phyloP scores from a whole-genome alignment of 2,797 vertebrate genomes.

The Ispidina picta region DNA sequence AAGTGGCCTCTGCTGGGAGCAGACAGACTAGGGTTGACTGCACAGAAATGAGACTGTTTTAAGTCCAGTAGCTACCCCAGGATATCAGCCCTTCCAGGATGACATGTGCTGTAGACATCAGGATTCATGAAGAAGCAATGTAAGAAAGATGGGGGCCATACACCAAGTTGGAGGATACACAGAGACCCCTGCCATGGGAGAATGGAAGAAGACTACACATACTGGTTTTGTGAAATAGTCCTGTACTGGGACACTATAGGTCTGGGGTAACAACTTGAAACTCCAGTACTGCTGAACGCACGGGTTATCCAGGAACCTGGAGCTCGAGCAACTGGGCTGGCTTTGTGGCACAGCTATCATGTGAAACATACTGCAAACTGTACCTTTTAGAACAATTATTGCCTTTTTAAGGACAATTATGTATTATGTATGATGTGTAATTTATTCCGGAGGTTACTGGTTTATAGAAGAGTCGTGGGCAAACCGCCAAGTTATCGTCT shows the following conservation, averaged over 20 bases:
- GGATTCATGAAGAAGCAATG: neutral
- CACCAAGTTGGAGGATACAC: neutral
- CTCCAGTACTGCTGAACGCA: neutral
- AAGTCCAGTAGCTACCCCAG: neutral
- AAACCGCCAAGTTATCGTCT: constrained; percentile 72
- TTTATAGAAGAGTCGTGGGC: constrained; percentile 68
- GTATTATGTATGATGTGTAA: constrained; percentile 66
- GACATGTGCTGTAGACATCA: neutral
- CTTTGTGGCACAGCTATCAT: neutral
- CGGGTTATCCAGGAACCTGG: neutral
- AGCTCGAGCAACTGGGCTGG: neutral
- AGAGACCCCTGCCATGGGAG: neutral
- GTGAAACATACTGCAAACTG: neutral
- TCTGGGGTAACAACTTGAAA: neutral
- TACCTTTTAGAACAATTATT: constrained; percentile 60
- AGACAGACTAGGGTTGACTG: neutral
- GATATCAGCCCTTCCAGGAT: neutral
- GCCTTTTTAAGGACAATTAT: constrained; percentile 76
- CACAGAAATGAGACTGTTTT: neutral
- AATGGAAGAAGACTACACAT: neutral
- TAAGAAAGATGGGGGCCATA: neutral
- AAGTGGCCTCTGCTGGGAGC: neutral
- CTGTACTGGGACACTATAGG: accelerated
- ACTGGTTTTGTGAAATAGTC: neutral
- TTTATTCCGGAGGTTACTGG: constrained; percentile 72